Evolutionary conservation across 2,797 vertebrate genomes (phyloP), one percentile per base, ranked within the genome.

Genomic region (Gastrophryne carolinensis): DNA sequence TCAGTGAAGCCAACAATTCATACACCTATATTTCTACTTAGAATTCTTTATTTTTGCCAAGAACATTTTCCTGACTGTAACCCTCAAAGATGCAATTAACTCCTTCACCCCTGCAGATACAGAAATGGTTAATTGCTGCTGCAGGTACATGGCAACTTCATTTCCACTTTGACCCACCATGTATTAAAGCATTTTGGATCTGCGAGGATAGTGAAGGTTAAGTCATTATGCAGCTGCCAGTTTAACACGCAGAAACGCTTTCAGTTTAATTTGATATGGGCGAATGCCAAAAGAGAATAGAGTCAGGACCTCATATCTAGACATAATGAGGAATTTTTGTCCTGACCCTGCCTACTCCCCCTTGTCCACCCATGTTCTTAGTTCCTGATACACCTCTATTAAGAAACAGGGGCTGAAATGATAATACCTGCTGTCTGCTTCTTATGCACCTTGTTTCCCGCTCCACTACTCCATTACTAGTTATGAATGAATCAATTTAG

Each of bases 241-340:
- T 63, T 62, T 76, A 76, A 41, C 19, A 3, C 47, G 44, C 17
- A 54, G 73, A 56, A 63, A 27, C 35, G 11, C 26, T 34, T 70
- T 62, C 32, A 62, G 62, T 66, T 35, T 66, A 74, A 57, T 63
- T 17, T 63, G 49, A 54, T 32, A 54, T 34, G 29, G 23, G 21
- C n/a, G 15, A 30, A 34, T 7, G 7, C 5, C 10, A 53, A 27
- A n/a, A 64, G 21, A 44, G 47, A 47, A 56, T 56, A 41, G 62
- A 49, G 71, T 37, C 35, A 64, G 57, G 61, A 34, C 11, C 17
- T 53, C 32, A 37, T 24, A 13, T 32, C 19, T 41, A 15, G 24
- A 56, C 27, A 57, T 77, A 77, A 64, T 77, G 58, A 65, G 66
- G 60, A 47, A 64, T 57, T 57, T 63, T 4, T 34, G 30, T 24